Evolutionary conservation across 2,113 vertebrate species (phyloP).

Genomic region (Lutjanus erythropterus): DNA sequence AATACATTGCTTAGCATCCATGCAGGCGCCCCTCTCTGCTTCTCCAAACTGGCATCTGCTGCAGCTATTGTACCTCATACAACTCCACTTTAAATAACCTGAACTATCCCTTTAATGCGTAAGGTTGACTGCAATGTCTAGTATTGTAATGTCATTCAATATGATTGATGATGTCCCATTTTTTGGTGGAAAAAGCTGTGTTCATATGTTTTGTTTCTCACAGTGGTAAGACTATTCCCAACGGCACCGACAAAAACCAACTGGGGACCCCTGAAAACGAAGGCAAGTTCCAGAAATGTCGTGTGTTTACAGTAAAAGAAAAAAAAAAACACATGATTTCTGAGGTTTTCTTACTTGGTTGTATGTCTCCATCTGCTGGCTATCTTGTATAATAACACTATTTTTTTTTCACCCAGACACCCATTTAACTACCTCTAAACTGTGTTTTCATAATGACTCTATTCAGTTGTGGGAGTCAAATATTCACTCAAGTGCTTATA

Average conservation of each 20-base stretch:
- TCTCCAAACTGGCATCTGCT: too few species aligned
- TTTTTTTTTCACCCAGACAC: background rate
- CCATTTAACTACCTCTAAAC: background rate
- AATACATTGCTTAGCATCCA: too few species aligned
- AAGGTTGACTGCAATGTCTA: background rate
- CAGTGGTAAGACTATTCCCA: conserved; percentile 93
- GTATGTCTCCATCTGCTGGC: conserved; percentile 68
- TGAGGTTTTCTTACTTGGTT: conserved; percentile 14
- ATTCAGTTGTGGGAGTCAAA: conserved; percentile 9
- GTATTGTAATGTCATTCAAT: background rate
- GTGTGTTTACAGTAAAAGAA: background rate
- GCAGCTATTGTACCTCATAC: too few species aligned
- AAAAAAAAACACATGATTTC: background rate
- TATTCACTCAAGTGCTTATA: conserved; percentile 24
- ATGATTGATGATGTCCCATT: background rate
- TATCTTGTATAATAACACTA: background rate
- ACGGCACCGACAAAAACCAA: conserved; percentile 85
- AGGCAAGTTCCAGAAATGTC: conserved; percentile 84
- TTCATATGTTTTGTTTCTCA: conserved; percentile 2
- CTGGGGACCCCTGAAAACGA: conserved; percentile 89
- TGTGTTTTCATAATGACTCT: background rate
- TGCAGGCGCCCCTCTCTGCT: too few species aligned
- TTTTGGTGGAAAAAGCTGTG: background rate
- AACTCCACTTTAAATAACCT: too few species aligned
- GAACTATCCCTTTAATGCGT: background rate